Evolutionary conservation across 2,113 vertebrate genomes (phyloP).

Genomic region (Gopherus flavomarginatus): DNA sequence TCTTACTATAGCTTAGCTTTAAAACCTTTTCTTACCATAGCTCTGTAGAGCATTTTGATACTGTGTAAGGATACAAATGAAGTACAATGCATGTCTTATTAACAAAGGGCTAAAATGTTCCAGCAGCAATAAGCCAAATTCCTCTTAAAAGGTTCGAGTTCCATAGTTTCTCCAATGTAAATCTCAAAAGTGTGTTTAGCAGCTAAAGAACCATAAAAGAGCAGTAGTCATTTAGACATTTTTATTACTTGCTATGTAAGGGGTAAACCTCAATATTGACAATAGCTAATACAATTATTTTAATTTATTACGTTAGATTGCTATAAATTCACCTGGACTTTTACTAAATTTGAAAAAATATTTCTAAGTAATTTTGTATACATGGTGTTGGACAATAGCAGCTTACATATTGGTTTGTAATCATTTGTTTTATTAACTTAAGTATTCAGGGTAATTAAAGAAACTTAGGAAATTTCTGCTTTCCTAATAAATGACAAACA

Average conservation of each 20-base stretch:
- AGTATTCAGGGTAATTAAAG: no score
- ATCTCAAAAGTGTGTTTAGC: neutral
- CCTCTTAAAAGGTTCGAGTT: neutral
- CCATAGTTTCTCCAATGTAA: fast-evolving
- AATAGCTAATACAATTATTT: neutral
- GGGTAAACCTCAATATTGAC: fast-evolving
- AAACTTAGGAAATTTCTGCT: no score
- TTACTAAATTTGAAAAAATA: no score
- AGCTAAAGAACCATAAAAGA: neutral
- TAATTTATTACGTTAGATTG: no score
- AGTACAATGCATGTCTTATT: neutral
- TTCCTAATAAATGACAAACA: no score
- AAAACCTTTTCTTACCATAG: neutral
- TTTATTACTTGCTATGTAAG: fast-evolving
- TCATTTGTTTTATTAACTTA: no score
- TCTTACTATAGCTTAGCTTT: neutral
- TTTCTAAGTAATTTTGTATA: no score
- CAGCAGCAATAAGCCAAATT: neutral
- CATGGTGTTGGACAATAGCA: no score
- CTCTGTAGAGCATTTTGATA: neutral
- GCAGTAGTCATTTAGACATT: neutral
- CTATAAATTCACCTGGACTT: no score
- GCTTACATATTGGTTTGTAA: no score
- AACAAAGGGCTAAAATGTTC: neutral
- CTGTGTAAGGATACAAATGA: neutral